Base-by-base conservation (phyloP, 30 jellyfish, hydroid and myxozoan genomes). In the Calvadosia cruxmelitensis region DNA sequence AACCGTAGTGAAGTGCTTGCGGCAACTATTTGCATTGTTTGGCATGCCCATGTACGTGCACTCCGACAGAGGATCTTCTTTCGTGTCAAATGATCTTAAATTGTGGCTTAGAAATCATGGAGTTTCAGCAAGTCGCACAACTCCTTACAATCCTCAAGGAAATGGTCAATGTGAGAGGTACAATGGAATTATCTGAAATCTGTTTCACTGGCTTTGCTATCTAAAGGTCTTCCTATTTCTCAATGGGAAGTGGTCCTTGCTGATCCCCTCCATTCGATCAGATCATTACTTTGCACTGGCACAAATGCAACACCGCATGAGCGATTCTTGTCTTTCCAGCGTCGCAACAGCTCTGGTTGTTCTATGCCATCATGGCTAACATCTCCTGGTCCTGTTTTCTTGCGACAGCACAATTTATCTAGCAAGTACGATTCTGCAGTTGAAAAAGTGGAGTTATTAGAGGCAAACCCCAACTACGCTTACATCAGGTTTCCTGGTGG, bases 321-420 rank as follows among this genome's bases (percentile, higher is more conserved):
- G 78, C 31, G 78, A 27, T 2, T 71, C 26, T 50, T 71, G 52
- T 51, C 52, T 27, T 71, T 15, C 35, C 67, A 76, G 34, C 62
- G 15, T 49, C 15, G 16, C 62, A 49, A 12, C n/a, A 27, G 78
- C 32, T 23, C 50, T 36, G 80, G 84, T 20, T 12, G 35, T 29
- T 73, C 80, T 1, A 27, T 73, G 23, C 80, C 84, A 23, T n/a
- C 84, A 32, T 73, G 84, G 84, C 27, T 73, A 63, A 29, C 77
- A 3, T n/a, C n/a, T n/a, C 84, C 80, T 63, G 69, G 80, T 16
- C 31, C 80, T 26, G 70, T 73, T n/a, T 35, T 27, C 42, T 27
- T 73, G 68, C 31, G 63, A 34, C 79, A 78, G 3, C 84, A 73
- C 63, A 69, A 32, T 26, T 3, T 74, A 28, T 33, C 24, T 20